Evolutionary conservation across 1,140 invertebrate genomes (phyloP).

Genomic region (Melanaphis sacchari): DNA sequence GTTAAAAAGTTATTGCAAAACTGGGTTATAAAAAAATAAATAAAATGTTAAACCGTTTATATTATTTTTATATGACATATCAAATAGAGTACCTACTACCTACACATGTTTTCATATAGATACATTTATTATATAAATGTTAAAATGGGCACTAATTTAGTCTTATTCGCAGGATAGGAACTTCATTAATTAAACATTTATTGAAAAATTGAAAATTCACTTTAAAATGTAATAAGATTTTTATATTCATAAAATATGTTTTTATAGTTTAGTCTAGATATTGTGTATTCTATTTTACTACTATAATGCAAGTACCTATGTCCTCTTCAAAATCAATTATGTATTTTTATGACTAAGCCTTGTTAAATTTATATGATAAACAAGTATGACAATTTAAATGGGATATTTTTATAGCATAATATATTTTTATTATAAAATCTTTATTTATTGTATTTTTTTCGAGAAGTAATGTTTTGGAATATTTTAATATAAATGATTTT

Average conservation of each 20-base stretch:
- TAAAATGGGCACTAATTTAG: neutral
- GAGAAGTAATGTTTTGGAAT: neutral
- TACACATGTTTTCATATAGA: no score
- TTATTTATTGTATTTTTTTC: neutral
- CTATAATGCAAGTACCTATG: neutral
- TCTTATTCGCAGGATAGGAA: neutral
- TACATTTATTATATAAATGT: neutral
- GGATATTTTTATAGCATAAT: neutral
- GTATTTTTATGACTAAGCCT: neutral
- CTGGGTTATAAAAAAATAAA: neutral
- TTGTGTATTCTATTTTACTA: neutral
- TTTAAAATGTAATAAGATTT: neutral
- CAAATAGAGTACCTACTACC: neutral
- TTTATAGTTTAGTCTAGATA: neutral
- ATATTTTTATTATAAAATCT: neutral
- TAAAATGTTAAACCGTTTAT: neutral
- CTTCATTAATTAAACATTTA: neutral
- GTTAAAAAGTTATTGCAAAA: neutral
- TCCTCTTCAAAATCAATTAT: slow-evolving; percentile 8
- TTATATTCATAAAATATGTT: neutral
- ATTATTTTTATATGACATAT: neutral
- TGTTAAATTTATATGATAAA: neutral
- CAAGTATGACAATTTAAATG: neutral
- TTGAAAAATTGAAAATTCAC: neutral
- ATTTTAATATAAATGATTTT: neutral